Base-by-base conservation (phyloP, 2,113 vertebrate species). In the Cheirogaleus medius region DNA sequence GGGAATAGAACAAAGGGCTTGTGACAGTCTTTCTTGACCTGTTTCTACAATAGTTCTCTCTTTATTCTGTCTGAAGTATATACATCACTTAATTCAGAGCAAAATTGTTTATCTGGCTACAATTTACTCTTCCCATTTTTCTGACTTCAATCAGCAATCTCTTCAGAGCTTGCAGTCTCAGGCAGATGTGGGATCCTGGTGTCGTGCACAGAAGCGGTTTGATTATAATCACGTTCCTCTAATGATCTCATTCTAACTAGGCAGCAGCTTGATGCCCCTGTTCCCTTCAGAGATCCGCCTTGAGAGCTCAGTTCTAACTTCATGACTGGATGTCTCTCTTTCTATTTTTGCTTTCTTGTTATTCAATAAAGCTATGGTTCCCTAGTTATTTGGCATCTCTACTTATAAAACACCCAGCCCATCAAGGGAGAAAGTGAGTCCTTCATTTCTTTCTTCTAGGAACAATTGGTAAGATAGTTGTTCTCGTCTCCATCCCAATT, bases 111-210 rank as follows among this genome's bases (percentile, higher is more conserved):
- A 80, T 97, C 20, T 87, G 27, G 52, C 82, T 98, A 52, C 23
- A 42, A 37, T 87, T 95, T 96, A 56, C 80, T 78, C 64, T 90
- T 91, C 56, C 27, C 25, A 87, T 63, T 89, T 95, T 80, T 71
- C 69, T 60, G 93, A 3, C 91, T 93, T 91, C 91, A 97, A 97
- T 97, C 96, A 97, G 94, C 91, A 78, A 64, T 68, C 71, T 97
- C 86, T 97, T 97, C 86, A 97, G 39, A 95, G 39, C 63, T 73
- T 32, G 34, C 52, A 78, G 58, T 86, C 74, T 95, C 89, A 91
- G 80, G 91, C 96, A 96, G 97, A 97, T 97, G 97, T 96, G 94
- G 49, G 76, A 95, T 95, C 91, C 91, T 90, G 60, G 58, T 90
- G 80, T 87, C 96, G 95, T 6, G 23, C 47, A 84, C 58, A 88